Conservation (phyloP, 1,140 invertebrate genomes). For the Drosophila parabipectinata region DNA sequence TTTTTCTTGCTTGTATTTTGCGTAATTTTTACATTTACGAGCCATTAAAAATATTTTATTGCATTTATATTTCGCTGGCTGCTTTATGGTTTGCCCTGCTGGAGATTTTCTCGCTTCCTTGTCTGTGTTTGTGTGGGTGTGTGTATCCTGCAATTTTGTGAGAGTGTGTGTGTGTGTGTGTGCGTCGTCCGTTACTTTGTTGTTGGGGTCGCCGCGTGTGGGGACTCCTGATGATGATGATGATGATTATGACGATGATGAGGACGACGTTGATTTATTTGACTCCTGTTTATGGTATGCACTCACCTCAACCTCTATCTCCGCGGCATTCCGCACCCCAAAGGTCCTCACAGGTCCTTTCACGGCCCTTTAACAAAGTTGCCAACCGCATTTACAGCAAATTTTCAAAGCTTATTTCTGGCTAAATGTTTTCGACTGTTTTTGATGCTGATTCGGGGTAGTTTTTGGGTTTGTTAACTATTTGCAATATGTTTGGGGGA, state of each 20-base stretch:
- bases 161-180: background rate
- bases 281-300: conserved; percentile 72
- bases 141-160: conserved; percentile 22
- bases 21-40: conserved; percentile 76
- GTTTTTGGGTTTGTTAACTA: conserved; percentile 23
- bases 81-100: conserved; percentile 65
- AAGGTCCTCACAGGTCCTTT: background rate
- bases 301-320: conserved; percentile 51
- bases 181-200: conserved; percentile 36
- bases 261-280: conserved; percentile 71
- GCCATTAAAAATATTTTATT: conserved; percentile 77
- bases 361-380: conserved; percentile 47
- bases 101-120: conserved; percentile 61
- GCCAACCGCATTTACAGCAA: conserved; percentile 47
- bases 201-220: conserved; percentile 54
- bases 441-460: conserved; percentile 1
- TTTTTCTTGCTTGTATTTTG: conserved; percentile 48
- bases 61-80: conserved; percentile 74
- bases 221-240: conserved; percentile 33
- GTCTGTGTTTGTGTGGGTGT: conserved; percentile 26
- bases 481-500: conserved; percentile 26
- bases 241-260: conserved; percentile 51
- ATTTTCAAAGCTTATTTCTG: conserved; percentile 31
- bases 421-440: conserved; percentile 34
- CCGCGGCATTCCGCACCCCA: background rate